Conservation (phyloP, 2,888 invertebrate species). For the Pristionchus exspectatus region DNA sequence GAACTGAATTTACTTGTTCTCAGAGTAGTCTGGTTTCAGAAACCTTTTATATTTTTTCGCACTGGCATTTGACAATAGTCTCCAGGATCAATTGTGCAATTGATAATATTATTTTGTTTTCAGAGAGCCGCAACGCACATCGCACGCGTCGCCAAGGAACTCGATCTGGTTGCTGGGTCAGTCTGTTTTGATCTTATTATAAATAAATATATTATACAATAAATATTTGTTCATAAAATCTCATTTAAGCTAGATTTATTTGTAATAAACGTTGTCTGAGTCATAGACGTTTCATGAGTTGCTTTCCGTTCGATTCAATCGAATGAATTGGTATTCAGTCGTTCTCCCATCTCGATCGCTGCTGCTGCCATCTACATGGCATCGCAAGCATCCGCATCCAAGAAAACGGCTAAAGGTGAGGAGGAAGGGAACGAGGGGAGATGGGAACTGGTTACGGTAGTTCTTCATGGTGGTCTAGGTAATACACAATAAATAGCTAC, state of each 20-base stretch:
- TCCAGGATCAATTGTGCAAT: not conserved
- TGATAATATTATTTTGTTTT: not conserved
- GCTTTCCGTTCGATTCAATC: not conserved
- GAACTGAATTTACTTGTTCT: not conserved
- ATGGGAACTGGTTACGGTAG: not conserved
- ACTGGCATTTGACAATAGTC: no score
- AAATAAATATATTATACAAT: not conserved
- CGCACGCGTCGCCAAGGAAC: constrained; percentile 94
- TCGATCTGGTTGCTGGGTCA: constrained; percentile 95
- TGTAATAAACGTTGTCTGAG: no score
- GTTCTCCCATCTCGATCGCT: constrained; percentile 98
- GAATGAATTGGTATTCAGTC: constrained; percentile 79
- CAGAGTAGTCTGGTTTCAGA: no score
- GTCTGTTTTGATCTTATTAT: not conserved
- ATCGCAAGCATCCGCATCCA: constrained; percentile 94
- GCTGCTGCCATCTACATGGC: constrained; percentile 99
- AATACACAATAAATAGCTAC: not conserved
- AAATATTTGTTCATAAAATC: not conserved
- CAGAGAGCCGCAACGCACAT: constrained; percentile 92
- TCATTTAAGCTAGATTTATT: no score
- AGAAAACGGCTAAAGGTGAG: constrained; percentile 90
- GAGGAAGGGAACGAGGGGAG: not conserved
- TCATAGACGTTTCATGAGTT: no score
- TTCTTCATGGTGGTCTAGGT: not conserved
- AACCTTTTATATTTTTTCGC: no score